Conservation (phyloP, 2,113 vertebrate species). For the Vanacampus margaritifer region DNA sequence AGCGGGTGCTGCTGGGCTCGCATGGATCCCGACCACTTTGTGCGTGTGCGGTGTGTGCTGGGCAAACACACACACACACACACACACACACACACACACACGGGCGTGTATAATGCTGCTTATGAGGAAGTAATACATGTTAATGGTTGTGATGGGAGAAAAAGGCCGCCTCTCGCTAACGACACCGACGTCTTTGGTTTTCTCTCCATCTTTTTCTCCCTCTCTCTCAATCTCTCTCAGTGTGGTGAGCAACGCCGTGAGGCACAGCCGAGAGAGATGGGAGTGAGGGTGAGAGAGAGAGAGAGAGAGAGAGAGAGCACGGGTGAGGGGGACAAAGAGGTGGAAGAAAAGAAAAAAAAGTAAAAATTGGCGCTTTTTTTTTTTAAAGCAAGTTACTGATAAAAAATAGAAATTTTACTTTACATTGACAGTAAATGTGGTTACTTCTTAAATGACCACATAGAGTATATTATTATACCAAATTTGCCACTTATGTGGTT, state of each 20-base stretch:
- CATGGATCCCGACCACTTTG: conserved; percentile 21
- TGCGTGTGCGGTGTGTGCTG: conserved; percentile 18
- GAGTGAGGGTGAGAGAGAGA: conserved; percentile 1
- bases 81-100: too few species aligned
- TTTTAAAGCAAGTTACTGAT: too few species aligned
- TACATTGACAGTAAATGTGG: too few species aligned
- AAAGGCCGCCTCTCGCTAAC: conserved; percentile 24
- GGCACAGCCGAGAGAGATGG: conserved; percentile 20
- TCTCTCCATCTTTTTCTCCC: conserved; percentile 10
- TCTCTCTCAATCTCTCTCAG: conserved; percentile 11
- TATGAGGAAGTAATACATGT: conserved; percentile 26
- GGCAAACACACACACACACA: not conserved
- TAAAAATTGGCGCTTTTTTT: not conserved
- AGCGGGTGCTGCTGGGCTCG: conserved; percentile 27
- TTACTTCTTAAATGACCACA: too few species aligned
- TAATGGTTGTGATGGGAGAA: conserved; percentile 36
- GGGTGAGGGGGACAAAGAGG: conserved; percentile 29
- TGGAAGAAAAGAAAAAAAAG: conserved; percentile 7
- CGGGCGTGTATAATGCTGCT: not conserved
- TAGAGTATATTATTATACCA: too few species aligned
- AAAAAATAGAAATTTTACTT: too few species aligned
- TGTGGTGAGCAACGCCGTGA: conserved; percentile 30
- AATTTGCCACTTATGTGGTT: too few species aligned
- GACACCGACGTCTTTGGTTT: conserved; percentile 36
- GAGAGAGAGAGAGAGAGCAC: conserved; percentile 18